Evolutionary conservation across 2,888 invertebrate genomes (phyloP).

Genomic region (Reticulitermes lucifugus): DNA sequence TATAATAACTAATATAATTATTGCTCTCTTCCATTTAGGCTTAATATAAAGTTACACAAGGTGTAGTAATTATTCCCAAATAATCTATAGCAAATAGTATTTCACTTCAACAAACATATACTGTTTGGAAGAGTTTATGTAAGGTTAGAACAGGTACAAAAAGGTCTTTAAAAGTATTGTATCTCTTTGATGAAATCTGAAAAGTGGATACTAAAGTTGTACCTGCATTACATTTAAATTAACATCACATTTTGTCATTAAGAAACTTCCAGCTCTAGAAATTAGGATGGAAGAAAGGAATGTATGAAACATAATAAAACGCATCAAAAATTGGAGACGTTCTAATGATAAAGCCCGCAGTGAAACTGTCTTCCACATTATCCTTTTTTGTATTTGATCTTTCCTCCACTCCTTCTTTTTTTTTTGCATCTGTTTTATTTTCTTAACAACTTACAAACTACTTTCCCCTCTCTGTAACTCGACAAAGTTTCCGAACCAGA

Average conservation of each 20-base stretch:
- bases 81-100: too few species aligned
- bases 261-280: background rate
- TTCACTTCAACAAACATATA: too few species aligned
- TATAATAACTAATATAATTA: too few species aligned
- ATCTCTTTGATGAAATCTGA: background rate
- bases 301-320: background rate
- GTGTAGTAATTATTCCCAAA: too few species aligned
- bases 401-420: background rate
- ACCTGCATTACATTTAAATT: slow-evolving; percentile 1
- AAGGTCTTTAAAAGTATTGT: background rate
- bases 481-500: slow-evolving; percentile 9
- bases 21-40: too few species aligned
- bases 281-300: background rate
- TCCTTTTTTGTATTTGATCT: background rate
- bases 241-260: background rate
- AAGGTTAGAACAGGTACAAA: too few species aligned
- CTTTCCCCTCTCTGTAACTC: slow-evolving; percentile 7
- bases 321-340: background rate
- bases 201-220: background rate
- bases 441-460: background rate
- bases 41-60: too few species aligned
- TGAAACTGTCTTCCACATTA: slow-evolving; percentile 16
- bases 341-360: slow-evolving; percentile 12
- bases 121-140: too few species aligned
- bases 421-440: slow-evolving; percentile 18